phyloP scores from a whole-genome alignment of 2,797 vertebrate genomes.

The Philypnodon macrostomus region DNA sequence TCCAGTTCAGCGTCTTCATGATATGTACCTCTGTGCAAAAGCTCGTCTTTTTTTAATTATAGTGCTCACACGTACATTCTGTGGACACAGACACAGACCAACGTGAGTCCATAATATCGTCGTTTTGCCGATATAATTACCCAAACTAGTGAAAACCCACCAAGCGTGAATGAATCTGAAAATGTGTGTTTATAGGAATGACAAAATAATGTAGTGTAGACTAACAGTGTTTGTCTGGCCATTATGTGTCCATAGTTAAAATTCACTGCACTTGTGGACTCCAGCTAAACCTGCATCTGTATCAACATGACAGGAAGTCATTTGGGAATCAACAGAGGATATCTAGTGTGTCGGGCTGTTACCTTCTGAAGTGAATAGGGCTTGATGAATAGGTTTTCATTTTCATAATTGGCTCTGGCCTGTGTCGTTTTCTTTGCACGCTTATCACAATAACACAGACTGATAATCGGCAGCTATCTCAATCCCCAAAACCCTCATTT shows the following conservation, averaged over 20 bases:
- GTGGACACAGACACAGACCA: too few species aligned
- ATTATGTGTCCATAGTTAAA: constrained; percentile 49
- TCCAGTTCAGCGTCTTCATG: too few species aligned
- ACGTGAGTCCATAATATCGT: too few species aligned
- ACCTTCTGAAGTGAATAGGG: constrained; percentile 61
- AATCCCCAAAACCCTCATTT: constrained; percentile 70
- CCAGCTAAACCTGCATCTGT: constrained; percentile 56
- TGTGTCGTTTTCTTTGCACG: constrained; percentile 62
- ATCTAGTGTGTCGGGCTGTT: constrained; percentile 65
- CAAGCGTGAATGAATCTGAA: constrained; percentile 15
- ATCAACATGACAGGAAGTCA: constrained; percentile 67
- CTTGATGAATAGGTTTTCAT: constrained; percentile 67
- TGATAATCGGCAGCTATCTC: constrained; percentile 72
- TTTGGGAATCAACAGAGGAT: constrained; percentile 62
- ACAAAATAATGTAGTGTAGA: constrained; percentile 25
- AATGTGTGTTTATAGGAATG: constrained; percentile 36
- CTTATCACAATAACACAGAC: constrained; percentile 69
- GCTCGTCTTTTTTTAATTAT: too few species aligned
- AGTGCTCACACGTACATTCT: too few species aligned
- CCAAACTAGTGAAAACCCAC: constrained; percentile 16
- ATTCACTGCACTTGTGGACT: constrained; percentile 45
- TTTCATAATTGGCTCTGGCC: constrained; percentile 62
- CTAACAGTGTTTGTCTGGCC: constrained; percentile 42
- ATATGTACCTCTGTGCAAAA: too few species aligned
- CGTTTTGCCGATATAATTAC: too few species aligned